Evolutionary conservation across 1,140 invertebrate genomes (phyloP).

Genomic region (Ericerus pela): DNA sequence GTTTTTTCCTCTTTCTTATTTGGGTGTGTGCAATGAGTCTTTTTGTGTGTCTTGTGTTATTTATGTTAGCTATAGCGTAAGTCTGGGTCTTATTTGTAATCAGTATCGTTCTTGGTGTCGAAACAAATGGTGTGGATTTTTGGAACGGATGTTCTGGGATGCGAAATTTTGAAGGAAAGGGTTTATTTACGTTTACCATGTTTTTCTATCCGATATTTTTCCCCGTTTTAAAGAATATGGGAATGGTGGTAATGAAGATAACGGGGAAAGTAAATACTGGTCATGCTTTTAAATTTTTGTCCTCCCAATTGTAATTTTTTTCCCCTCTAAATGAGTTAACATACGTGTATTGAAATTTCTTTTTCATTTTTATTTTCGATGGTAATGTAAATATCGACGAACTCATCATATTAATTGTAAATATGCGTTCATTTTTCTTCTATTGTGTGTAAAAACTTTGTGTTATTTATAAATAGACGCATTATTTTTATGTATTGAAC

Average conservation of each 20-base stretch:
- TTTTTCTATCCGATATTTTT: too few species aligned
- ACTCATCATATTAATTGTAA: not conserved
- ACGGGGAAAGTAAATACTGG: slow-evolving; percentile 5
- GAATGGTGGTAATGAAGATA: too few species aligned
- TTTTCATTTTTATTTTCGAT: slow-evolving; percentile 3
- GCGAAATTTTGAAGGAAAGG: too few species aligned
- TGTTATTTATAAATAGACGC: slow-evolving; percentile 7
- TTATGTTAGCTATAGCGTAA: too few species aligned
- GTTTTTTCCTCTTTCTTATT: not conserved
- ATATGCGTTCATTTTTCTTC: slow-evolving; percentile 3
- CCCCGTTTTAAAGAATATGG: too few species aligned
- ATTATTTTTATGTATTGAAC: slow-evolving; percentile 12
- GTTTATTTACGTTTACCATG: too few species aligned
- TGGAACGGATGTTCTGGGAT: too few species aligned
- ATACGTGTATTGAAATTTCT: not conserved
- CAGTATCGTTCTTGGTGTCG: too few species aligned
- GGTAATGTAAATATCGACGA: not conserved
- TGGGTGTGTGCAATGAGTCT: slow-evolving; percentile 6
- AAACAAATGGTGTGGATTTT: too few species aligned
- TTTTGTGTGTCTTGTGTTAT: not conserved
- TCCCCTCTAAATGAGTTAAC: not conserved
- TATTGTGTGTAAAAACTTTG: not conserved
- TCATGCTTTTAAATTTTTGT: slow-evolving; percentile 3
- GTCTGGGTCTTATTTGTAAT: too few species aligned
- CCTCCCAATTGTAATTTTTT: not conserved